Evolutionary conservation across 2,888 invertebrate genomes (phyloP).

Genomic region (Phalera bucephala): DNA sequence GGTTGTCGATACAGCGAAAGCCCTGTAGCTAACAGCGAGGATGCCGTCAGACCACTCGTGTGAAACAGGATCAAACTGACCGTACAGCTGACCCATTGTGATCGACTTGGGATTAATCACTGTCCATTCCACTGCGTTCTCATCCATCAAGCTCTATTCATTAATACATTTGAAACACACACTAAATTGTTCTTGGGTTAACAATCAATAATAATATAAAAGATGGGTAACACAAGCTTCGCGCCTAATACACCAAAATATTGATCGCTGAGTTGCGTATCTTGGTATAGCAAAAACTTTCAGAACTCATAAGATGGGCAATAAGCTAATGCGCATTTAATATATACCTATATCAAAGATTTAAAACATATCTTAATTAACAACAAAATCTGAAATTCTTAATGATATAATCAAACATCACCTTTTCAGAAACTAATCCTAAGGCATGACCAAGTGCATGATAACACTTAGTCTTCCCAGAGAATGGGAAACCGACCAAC

Average conservation of each 20-base stretch:
- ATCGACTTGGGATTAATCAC: conserved; percentile 97
- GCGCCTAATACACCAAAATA: too few relatives aligned
- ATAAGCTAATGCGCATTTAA: too few relatives aligned
- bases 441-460: conserved; percentile 91
- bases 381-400: too few relatives aligned
- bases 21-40: conserved; percentile 91
- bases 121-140: conserved; percentile 89
- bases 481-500: conserved; percentile 95
- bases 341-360: too few relatives aligned
- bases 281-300: too few relatives aligned
- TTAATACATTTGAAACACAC: not conserved
- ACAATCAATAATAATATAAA: too few relatives aligned
- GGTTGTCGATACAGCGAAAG: conserved; percentile 89
- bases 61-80: conserved; percentile 96
- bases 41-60: conserved; percentile 98
- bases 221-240: too few relatives aligned
- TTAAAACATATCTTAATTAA: too few relatives aligned
- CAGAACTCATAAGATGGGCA: too few relatives aligned
- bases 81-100: conserved; percentile 97
- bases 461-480: conserved; percentile 95
- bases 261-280: too few relatives aligned
- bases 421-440: conserved; percentile 88
- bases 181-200: too few relatives aligned
- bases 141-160: conserved; percentile 86
- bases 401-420: conserved; percentile 34